Conservation (phyloP, 2,797 vertebrate species). For the Pterois miles region DNA sequence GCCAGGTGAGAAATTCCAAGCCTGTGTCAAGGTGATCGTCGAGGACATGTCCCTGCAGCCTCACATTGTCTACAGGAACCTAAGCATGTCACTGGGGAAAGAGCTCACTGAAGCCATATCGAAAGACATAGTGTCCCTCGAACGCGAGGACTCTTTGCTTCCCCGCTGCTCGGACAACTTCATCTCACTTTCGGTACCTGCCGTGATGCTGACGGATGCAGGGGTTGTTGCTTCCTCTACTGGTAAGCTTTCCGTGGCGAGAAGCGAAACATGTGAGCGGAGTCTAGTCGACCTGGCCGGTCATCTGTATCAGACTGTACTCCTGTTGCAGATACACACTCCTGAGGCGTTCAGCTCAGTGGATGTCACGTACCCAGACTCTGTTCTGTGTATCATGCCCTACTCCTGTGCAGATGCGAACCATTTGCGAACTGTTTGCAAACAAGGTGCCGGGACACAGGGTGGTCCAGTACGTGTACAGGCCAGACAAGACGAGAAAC, state of each 20-base stretch:
- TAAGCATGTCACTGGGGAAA: not conserved
- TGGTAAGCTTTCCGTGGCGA: not conserved
- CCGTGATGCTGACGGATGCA: not conserved
- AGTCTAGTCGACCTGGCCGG: conserved; percentile 20
- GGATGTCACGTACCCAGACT: not conserved
- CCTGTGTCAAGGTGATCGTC: not conserved
- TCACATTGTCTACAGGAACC: not conserved
- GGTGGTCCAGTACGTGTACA: not conserved
- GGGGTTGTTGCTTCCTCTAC: not conserved
- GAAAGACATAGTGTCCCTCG: not conserved
- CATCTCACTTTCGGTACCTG: not conserved
- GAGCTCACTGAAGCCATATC: not conserved
- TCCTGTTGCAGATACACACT: not conserved
- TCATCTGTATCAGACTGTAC: not conserved
- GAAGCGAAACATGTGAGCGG: not conserved
- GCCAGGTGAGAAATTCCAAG: not conserved
- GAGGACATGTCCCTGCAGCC: conserved; percentile 4
- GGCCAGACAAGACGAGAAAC: not conserved
- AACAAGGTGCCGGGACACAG: not conserved
- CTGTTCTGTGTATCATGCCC: not conserved
- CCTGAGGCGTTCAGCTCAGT: not conserved
- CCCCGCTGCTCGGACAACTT: not conserved
- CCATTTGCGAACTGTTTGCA: not conserved
- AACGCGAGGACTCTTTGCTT: not conserved
- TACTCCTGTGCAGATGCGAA: not conserved